Evolutionary conservation across 2,113 vertebrate species (phyloP).

Genomic region (Geothlypis trichas): DNA sequence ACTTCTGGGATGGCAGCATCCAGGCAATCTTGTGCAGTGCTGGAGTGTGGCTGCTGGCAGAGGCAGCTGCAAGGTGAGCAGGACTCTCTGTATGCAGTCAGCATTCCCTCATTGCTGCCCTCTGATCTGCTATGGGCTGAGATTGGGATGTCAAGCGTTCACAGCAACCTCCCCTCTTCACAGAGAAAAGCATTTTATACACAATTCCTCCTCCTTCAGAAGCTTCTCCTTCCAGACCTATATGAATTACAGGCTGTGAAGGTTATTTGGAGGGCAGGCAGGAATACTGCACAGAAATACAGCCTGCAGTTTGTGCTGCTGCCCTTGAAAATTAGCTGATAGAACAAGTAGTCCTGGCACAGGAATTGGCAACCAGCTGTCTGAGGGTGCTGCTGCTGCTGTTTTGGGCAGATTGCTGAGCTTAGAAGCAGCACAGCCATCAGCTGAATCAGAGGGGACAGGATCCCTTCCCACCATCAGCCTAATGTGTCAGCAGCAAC

Average conservation of each 20-base stretch:
- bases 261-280: neutral
- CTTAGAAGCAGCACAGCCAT: neutral
- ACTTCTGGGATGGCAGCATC: neutral
- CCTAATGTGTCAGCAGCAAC: neutral
- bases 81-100: fast-evolving
- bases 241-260: neutral
- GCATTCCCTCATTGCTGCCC: neutral
- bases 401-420: neutral
- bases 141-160: neutral
- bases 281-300: neutral
- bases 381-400: neutral
- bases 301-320: neutral
- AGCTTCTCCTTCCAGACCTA: neutral
- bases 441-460: neutral
- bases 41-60: neutral
- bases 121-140: neutral
- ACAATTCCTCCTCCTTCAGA: neutral
- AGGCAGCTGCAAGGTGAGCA: neutral
- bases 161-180: neutral
- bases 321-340: neutral
- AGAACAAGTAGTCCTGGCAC: neutral
- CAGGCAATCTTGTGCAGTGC: neutral
- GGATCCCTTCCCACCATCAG: neutral
- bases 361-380: neutral
- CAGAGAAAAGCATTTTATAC: neutral